Evolutionary conservation across 2,888 invertebrate genomes (phyloP), one percentile per base, ranked within the genome.

Genomic region (Bhutanitis thaidina): DNA sequence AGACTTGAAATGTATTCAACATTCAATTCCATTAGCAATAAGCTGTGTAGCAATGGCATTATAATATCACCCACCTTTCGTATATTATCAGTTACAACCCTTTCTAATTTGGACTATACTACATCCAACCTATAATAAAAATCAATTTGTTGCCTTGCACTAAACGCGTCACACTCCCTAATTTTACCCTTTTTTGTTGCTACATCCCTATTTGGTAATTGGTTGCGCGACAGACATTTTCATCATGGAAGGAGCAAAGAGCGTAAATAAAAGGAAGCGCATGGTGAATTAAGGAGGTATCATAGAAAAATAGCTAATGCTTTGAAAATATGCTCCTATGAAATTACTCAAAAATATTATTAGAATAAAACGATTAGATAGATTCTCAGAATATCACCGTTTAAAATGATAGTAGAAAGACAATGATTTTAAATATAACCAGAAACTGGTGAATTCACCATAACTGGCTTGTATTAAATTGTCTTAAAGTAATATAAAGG

Each of bases 81-180:
- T 50, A 14, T 37, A n/a, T 43, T 38, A 43, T 52, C 43, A 43
- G 32, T 47, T 47, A 29, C 52, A 66, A 65, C 65, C 67, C 67
- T 62, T 64, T 60, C 58, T 61, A 59, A 61, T 57, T 44, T 43
- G 58, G 52, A 57, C 49, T 49, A 46, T 51, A 45, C 53, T 53
- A 43, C 38, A 46, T 49, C 57, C 36, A 68, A 71, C 72, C 68
- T 71, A 62, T 80, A 85, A 87, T 52, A 52, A 52, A 52, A 52
- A 47, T 47, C 52, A 52, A 52, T 52, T 52, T 52, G 71, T 67
- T 43, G 15, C 7, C 46, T 13, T 10, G 10, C 29, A 52, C 70
- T 83, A 83, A 84, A 78, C 72, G 78, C 73, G 71, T 74, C 72
- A 71, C 75, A 75, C 74, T 65, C 63, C 56, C 59, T 58, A 72